Evolutionary conservation across 92 coral and sea anemone species (phyloP).

Genomic region (Phymanthus crucifer): DNA sequence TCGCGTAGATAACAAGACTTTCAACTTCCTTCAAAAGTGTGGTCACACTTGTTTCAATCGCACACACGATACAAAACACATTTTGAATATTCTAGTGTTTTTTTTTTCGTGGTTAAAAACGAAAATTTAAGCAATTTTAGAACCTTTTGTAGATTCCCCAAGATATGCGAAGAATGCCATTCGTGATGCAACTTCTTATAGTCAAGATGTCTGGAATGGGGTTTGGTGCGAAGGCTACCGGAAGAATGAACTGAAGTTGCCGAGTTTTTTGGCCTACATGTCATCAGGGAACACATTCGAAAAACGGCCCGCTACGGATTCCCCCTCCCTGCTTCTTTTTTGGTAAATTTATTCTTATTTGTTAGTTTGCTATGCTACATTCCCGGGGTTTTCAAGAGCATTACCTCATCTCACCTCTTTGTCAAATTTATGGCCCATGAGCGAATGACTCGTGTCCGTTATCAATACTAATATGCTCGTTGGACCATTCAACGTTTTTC

Average conservation of each 20-base stretch:
- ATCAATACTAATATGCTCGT: not conserved
- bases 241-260: not conserved
- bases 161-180: not conserved
- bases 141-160: not conserved
- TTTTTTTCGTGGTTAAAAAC: not conserved
- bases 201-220: not conserved
- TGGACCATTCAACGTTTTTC: conserved; percentile 4
- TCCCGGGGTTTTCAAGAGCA: not conserved
- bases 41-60: no score
- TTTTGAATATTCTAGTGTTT: not conserved
- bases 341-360: not conserved
- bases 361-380: not conserved
- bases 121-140: not conserved
- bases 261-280: not conserved
- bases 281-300: not conserved
- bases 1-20: no score
- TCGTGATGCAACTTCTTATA: not conserved
- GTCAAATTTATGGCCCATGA: not conserved
- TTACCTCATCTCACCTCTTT: not conserved
- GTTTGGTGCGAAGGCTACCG: not conserved
- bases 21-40: no score
- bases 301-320: not conserved
- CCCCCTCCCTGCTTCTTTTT: not conserved
- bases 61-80: no score
- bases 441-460: not conserved